Evolutionary conservation across 2,888 invertebrate genomes (phyloP), one percentile per base, ranked within the genome.

Genomic region (Cylloceria caligata): DNA sequence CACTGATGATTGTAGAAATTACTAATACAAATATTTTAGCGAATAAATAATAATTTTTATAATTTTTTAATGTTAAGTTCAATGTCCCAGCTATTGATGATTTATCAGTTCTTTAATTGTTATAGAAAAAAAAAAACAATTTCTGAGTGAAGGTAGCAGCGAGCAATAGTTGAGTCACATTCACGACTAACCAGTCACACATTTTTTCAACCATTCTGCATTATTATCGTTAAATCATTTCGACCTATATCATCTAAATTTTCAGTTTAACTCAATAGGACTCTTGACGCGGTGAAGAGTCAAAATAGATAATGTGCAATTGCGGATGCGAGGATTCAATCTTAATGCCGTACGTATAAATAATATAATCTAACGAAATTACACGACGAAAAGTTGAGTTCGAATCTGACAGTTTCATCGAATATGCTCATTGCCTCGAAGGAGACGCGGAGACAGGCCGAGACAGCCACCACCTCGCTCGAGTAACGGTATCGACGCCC

Each of bases 231-330:
- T 7, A 11, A 24, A 42, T 64, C 3, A 21, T 64, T 24, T 64
- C 42, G 64, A 24, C 9, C 42, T 5, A 13, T 6, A 11, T 16
- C 24, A 3, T 42, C 64, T 0, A 64, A 76, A 55, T 39, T 67
- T 57, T 27, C 0, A 52, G 36, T 65, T 24, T 0, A 42, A 47
- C 13, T 30, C 47, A 67, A 57, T 7, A 4, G 21, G 7, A 47
- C 13, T 27, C 19, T 42, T 34, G 47, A 4, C 27, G 21, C 7
- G n/a, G 47, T n/a, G 34, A 16, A 19, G 16, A 36, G 9, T 45
- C 6, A 30, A 30, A 47, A 2, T 45, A 21, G 60, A 76, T 24
- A 60, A 81, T 81, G 76, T 76, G 80, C 19, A 24, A 67, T 60
- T 76, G 76, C 21, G 71, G 60, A 30, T 76, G 76, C 60, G 71